These are phyloP conservation scores for Eptatretus atami DNA, from an alignment of 2,797 vertebrate species.

Conservation along the genomic window DNA sequence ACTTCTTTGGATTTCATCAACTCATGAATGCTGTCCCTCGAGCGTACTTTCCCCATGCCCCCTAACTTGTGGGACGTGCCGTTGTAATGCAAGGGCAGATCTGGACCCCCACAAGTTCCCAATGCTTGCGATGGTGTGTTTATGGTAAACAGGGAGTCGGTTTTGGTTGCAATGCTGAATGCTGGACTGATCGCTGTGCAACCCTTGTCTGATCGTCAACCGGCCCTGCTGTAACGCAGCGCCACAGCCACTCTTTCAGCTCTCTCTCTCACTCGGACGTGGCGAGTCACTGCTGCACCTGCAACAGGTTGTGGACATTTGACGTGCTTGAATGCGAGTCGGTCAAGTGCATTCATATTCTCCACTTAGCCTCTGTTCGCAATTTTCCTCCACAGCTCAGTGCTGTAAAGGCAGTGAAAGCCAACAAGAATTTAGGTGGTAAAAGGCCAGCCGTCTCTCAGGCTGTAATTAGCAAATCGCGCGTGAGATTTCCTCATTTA, in stretches of 20 bases:
- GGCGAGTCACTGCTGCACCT: conserved; percentile 65
- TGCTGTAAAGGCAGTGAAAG: conserved; percentile 29
- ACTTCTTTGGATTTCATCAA: too few species aligned
- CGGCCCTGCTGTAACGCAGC: conserved; percentile 33
- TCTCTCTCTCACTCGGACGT: conserved; percentile 54
- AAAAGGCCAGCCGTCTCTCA: conserved; percentile 34
- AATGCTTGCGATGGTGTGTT: too few species aligned
- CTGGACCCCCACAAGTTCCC: too few species aligned
- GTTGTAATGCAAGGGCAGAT: too few species aligned
- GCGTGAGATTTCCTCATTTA: conserved; percentile 16
- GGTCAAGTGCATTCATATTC: too few species aligned
- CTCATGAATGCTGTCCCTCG: too few species aligned
- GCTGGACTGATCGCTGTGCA: conserved; percentile 52
- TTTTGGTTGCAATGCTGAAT: conserved; percentile 77
- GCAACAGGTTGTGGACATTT: conserved; percentile 24
- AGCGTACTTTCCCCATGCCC: too few species aligned
- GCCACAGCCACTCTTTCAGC: conserved; percentile 43
- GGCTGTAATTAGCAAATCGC: conserved; percentile 46
- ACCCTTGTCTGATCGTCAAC: conserved; percentile 62
- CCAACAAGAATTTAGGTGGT: conserved; percentile 50
- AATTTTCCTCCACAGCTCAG: conserved; percentile 17
- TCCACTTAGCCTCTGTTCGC: background rate
- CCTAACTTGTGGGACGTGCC: too few species aligned
- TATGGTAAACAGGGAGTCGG: conserved; percentile 23
- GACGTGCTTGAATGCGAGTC: background rate